A percentile compares a stretch with the other conserved stretches of the same genome.
These are phyloP conservation scores for Drosophila insularis DNA, from an alignment of 1,140 invertebrate genomes.

Conservation along the genomic window DNA sequence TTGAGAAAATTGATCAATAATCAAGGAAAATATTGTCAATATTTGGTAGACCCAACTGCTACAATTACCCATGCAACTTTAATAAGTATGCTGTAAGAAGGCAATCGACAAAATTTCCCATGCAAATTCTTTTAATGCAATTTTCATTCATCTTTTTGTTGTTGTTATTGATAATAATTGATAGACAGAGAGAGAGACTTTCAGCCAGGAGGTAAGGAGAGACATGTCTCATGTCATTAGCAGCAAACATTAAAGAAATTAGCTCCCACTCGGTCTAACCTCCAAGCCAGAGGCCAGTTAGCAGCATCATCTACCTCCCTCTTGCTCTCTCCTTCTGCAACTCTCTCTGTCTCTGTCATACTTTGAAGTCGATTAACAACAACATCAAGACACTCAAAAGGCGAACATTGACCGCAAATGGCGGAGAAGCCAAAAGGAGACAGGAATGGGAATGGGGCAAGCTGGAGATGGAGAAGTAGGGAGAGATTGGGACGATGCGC, in stretches of 20 bases:
- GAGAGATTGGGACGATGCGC: slow-evolving; percentile 25
- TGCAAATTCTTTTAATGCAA: not conserved
- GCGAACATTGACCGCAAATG: slow-evolving; percentile 61
- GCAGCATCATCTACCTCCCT: not conserved
- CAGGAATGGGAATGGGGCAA: not conserved
- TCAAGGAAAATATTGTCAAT: slow-evolving; percentile 6
- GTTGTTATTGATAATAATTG: slow-evolving; percentile 9
- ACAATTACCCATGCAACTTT: not conserved
- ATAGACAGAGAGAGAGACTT: not conserved
- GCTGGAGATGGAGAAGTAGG: not conserved
- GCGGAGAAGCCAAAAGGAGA: slow-evolving; percentile 20
- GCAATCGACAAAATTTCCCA: not conserved
- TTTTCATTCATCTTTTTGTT: slow-evolving; percentile 1
- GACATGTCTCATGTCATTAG: slow-evolving; percentile 19
- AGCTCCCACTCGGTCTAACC: slow-evolving; percentile 39
- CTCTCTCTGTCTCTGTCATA: slow-evolving; percentile 41
- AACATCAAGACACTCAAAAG: slow-evolving; percentile 32
- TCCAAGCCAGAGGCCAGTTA: not conserved
- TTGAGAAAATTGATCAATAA: slow-evolving; percentile 7
- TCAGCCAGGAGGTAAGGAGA: not conserved
- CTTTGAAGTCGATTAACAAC: slow-evolving; percentile 60
- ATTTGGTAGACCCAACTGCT: slow-evolving; percentile 1
- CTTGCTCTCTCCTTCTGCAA: not conserved
- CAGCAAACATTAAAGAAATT: slow-evolving; percentile 45
- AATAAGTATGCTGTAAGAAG: not conserved